These are phyloP conservation scores for Dendrolimus houi DNA, from an alignment of 2,888 invertebrate genomes.

Conservation along the genomic window DNA sequence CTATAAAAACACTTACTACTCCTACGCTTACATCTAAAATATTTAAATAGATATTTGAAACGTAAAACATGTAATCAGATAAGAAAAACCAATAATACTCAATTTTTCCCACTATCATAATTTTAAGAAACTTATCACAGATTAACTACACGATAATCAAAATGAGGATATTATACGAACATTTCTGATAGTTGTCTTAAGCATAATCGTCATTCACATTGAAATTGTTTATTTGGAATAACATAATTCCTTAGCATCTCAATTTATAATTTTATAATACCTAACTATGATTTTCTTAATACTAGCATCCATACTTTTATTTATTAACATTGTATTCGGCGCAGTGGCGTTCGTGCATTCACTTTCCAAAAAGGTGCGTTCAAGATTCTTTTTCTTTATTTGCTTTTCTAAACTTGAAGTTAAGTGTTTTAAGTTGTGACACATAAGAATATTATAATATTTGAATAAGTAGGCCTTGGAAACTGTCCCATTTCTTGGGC, in stretches of 20 bases:
- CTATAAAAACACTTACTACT: too few species aligned
- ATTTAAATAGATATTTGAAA: neutral
- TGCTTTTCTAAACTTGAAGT: neutral
- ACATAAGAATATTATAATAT: too few species aligned
- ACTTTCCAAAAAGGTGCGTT: conserved; percentile 24
- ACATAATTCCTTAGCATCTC: too few species aligned
- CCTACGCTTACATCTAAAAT: too few species aligned
- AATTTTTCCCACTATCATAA: neutral
- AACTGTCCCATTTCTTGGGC: too few species aligned
- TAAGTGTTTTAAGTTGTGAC: too few species aligned
- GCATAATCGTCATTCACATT: too few species aligned
- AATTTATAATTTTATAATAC: too few species aligned
- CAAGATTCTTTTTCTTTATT: conserved; percentile 8
- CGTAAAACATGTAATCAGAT: neutral
- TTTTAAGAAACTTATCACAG: neutral
- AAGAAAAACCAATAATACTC: neutral
- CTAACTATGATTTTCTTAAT: conserved; percentile 19
- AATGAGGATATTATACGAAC: neutral
- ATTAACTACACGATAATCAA: neutral
- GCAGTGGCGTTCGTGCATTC: conserved; percentile 27
- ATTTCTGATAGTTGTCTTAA: too few species aligned
- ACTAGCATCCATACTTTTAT: conserved; percentile 21
- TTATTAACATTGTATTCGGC: conserved; percentile 33
- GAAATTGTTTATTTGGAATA: too few species aligned
- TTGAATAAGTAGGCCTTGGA: too few species aligned